Base-by-base conservation (phyloP, 2,797 vertebrate species). In the Periparus ater region DNA sequence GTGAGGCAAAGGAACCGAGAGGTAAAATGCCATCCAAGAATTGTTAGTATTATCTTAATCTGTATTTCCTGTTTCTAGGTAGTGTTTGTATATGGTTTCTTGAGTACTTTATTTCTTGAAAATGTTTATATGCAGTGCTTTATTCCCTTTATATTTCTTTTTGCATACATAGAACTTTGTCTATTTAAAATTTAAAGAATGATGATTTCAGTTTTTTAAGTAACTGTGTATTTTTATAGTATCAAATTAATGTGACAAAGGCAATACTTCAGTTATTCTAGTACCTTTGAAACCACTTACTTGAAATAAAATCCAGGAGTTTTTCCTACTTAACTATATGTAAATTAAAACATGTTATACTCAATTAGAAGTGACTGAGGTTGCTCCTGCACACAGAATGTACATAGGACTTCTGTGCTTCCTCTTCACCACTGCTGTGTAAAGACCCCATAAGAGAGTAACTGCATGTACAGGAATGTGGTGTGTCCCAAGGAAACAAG, bases 1-100 rank as follows among this genome's bases (percentile, higher is more conserved):
- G 14, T 53, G 65, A 80, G 15, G 30, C 36, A 70, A 9, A 68
- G 47, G 42, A 55, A n/a, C 21, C 0, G 0, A 34, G 18, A 38
- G 14, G 21, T 79, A 66, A 87, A 85, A 65, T 57, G 5, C 34
- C 5, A 26, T 86, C 17, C 13, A 50, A 36, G 25, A 80, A 83
- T n/a, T 38, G 5, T 17, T 90, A 73, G 16, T 7, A 17, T 90
- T 58, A 55, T 34, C 8, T 66, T 77, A 42, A 50, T 67, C 53
- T 60, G 17, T 23, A 55, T 17, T 89, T 80, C 9, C 2, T 51
- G 2, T 65, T 88, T 91, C 11, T 30, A n/a, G 34, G 22, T 71
- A 29, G 6, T 42, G 7, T 54, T 76, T 88, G 9, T 90, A 36
- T 27, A 9, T 54, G 47, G 6, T 5, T 61, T 87, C 30, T 78